phyloP scores from a whole-genome alignment of 2,888 invertebrate genomes.

The Campopleginae sp. region DNA sequence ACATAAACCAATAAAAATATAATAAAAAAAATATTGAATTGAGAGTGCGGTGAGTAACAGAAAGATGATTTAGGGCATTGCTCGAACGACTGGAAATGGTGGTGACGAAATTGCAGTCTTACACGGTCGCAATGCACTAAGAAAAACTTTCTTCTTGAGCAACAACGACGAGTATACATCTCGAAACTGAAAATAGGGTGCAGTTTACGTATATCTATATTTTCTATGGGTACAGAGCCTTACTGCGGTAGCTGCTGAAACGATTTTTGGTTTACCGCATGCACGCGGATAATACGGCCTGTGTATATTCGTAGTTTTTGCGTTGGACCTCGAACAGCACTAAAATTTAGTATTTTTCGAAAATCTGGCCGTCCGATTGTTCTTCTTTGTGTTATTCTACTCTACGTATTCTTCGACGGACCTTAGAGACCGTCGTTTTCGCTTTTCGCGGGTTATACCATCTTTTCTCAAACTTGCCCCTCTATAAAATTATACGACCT shows the following conservation, averaged over 20 bases:
- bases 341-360: constrained; percentile 69
- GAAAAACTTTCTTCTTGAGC: constrained; percentile 44
- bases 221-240: not conserved
- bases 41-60: constrained; percentile 6
- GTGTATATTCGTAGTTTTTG: constrained; percentile 27
- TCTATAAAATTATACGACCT: constrained; percentile 72
- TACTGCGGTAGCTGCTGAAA: constrained; percentile 68
- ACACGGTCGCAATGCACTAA: not conserved
- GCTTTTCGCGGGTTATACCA: constrained; percentile 24
- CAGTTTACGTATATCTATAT: not conserved
- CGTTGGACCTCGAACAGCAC: constrained; percentile 41
- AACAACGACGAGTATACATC: not conserved
- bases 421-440: not conserved
- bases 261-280: constrained; percentile 71
- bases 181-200: not conserved
- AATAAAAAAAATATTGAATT: constrained; percentile 57
- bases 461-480: constrained; percentile 56
- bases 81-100: not conserved
- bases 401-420: not conserved
- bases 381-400: constrained; percentile 12
- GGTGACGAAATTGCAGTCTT: not conserved
- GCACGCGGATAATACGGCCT: constrained; percentile 39
- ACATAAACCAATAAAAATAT: constrained; percentile 65
- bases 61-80: constrained; percentile 62
- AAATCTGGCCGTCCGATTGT: constrained; percentile 27